phyloP scores from a whole-genome alignment of 2,797 vertebrate genomes.

The Lacerta agilis region DNA sequence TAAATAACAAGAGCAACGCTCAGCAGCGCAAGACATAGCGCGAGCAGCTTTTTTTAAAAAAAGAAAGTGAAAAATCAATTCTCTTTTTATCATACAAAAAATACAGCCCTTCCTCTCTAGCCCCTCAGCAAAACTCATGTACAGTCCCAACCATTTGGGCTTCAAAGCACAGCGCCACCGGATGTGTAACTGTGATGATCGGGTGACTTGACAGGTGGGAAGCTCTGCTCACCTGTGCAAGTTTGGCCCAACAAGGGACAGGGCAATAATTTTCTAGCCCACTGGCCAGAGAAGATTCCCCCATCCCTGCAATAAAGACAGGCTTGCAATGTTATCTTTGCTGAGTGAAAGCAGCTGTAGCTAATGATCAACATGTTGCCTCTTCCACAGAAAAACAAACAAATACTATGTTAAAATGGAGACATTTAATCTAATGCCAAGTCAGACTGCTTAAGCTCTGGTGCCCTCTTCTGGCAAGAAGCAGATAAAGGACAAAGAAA shows the following conservation, averaged over 20 bases:
- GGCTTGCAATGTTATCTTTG: background rate
- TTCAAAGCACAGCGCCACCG: no score
- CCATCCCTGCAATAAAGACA: background rate
- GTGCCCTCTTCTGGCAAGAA: slow-evolving; percentile 62
- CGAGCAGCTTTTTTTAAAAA: no score
- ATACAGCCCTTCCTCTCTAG: background rate
- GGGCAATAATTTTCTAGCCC: no score
- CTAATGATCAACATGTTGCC: background rate
- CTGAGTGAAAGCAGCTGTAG: background rate
- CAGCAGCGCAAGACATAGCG: background rate
- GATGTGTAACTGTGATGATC: no score
- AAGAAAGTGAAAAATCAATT: background rate
- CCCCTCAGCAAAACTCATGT: background rate
- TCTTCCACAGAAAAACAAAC: background rate
- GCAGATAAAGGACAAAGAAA: fast-evolving
- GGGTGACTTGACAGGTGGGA: no score
- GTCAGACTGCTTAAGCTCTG: slow-evolving; percentile 10
- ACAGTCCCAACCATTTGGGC: no score
- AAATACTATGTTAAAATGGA: background rate
- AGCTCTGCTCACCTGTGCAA: no score
- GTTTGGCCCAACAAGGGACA: no score
- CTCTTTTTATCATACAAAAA: background rate
- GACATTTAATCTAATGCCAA: background rate
- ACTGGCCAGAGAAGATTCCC: background rate
- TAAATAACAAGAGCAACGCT: slow-evolving; percentile 2